Base-by-base conservation (phyloP, 2,113 vertebrate species). In the Phylloscopus trochilus region DNA sequence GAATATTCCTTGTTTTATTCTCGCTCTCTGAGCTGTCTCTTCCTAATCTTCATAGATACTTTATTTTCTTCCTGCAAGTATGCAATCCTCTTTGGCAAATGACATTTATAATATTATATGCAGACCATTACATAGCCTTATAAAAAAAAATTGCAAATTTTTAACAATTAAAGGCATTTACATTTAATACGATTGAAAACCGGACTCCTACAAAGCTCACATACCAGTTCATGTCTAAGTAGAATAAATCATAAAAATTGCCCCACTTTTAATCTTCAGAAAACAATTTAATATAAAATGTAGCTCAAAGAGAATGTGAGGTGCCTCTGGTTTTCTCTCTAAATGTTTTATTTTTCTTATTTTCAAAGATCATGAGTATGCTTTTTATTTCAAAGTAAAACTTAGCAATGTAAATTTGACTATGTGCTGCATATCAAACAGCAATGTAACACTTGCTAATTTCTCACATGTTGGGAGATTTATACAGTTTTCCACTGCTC, bases 391-490 rank as follows among this genome's bases (percentile, higher is more conserved):
- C 31, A 76, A 92, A 79, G 79, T 80, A 59, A 92, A 83, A 94
- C 63, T 68, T 62, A 77, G 35, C 58, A 74, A 53, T 91, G 64
- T 91, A 97, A 94, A 94, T 97, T 62, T 53, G 87, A 83, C 66
- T 68, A 8, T 30, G 23, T 77, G 80, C 63, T 93, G 87, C 80
- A 91, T 89, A 83, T 41, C 85, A 83, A 93, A 87, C 13, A 46
- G 58, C 63, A 78, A 93, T 87, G 51, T 85, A 92, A 83, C 78
- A 83, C 83, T 93, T 97, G 90, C 67, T 97, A 76, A 96, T 96
- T 96, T 97, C 91, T 94, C 64, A 90, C 17, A 60, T 37, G 23
- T 82, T 75, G 67, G 22, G 79, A 91, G 66, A 68, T 96, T 93
- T 90, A 82, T 86, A 86, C 89, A 95, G 89, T 58, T 90, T 87